A percentile compares a stretch with the other conserved stretches of the same genome.
These are phyloP conservation scores for Ctenomys sociabilis DNA, from an alignment of 2,113 vertebrate genomes.

Conservation along the genomic window DNA sequence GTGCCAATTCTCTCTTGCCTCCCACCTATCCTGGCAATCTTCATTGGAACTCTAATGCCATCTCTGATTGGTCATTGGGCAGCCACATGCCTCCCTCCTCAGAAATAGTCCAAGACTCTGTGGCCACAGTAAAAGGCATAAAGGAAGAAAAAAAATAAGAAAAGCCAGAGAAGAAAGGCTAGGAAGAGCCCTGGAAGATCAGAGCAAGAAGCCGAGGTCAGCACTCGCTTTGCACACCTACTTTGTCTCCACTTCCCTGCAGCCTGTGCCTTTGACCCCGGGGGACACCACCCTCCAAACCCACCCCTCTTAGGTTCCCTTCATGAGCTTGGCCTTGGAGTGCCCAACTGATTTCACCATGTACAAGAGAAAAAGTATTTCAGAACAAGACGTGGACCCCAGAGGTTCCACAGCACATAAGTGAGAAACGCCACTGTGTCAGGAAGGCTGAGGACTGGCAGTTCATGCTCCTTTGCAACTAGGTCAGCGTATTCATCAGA, in stretches of 20 bases:
- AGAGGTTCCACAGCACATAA: not conserved
- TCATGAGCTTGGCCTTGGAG: slow-evolving; percentile 55
- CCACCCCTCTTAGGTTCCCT: slow-evolving; percentile 65
- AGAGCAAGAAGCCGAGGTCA: slow-evolving; percentile 92
- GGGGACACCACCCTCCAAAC: slow-evolving; percentile 47
- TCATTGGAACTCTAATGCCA: slow-evolving; percentile 83
- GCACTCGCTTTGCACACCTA: slow-evolving; percentile 67
- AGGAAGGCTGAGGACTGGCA: not conserved
- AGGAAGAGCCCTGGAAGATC: slow-evolving; percentile 89
- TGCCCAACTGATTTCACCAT: not conserved
- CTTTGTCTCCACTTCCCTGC: slow-evolving; percentile 63
- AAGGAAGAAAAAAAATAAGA: slow-evolving; percentile 89
- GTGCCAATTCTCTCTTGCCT: slow-evolving; percentile 84
- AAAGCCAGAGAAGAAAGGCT: slow-evolving; percentile 89
- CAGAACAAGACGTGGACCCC: slow-evolving; percentile 31
- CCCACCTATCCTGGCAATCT: slow-evolving; percentile 79
- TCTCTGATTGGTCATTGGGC: slow-evolving; percentile 91
- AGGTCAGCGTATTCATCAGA: slow-evolving; percentile 40
- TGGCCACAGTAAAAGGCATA: slow-evolving; percentile 83
- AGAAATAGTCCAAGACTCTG: slow-evolving; percentile 85
- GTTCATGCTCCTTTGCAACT: not conserved
- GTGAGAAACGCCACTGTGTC: not conserved
- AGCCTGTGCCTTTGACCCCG: slow-evolving; percentile 56
- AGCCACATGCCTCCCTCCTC: slow-evolving; percentile 85
- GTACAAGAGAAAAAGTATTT: slow-evolving; percentile 38